Evolutionary conservation across 2,113 vertebrate species (phyloP), one percentile per base, ranked within the genome.

Genomic region (Rhizomys pruinosus): DNA sequence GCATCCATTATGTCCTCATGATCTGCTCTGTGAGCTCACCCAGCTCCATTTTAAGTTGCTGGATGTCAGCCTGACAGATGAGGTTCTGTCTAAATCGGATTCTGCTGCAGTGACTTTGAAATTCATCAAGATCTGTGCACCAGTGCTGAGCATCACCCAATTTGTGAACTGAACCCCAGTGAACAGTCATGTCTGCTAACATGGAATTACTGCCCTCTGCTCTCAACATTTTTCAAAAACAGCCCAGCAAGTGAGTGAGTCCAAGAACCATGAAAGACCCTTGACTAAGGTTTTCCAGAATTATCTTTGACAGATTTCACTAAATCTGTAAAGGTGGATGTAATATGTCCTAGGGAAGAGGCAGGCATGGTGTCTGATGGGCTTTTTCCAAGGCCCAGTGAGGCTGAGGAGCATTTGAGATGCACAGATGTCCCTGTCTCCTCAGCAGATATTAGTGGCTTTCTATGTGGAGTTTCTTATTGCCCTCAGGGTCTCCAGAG

Each of bases 51-150:
- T 73, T 84, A 73, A 34, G 82, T 42, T 73, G 42, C 61, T 82
- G 77, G 68, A n/a, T 25, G 42, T 93, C 87, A 92, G 52, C 79
- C 87, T 94, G 94, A 95, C 71, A 96, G 81, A 96, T 84, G 94
- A 92, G 64, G 80, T 68, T 71, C 84, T 89, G n/a, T 96, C 87
- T 77, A 84, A 79, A 68, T 84, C 59, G 87, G 82, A 97, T n/a
- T 95, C 92, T 93, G 92, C 84, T 78, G 57, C 87, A 84, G 69
- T 42, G 52, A 84, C 80, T 76, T 95, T 94, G 94, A 93, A 94
- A 90, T 95, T 76, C 76, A 61, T 91, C 94, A 90, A 55, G 97
- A 96, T 97, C 81, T 89, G 93, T 88, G 66, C 84, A 69, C 37
- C 92, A 73, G 10, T 77, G 77, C 92, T 86, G 90, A 57, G 74